Conservation (phyloP, 1,140 invertebrate genomes). For the Cydia amplana region DNA sequence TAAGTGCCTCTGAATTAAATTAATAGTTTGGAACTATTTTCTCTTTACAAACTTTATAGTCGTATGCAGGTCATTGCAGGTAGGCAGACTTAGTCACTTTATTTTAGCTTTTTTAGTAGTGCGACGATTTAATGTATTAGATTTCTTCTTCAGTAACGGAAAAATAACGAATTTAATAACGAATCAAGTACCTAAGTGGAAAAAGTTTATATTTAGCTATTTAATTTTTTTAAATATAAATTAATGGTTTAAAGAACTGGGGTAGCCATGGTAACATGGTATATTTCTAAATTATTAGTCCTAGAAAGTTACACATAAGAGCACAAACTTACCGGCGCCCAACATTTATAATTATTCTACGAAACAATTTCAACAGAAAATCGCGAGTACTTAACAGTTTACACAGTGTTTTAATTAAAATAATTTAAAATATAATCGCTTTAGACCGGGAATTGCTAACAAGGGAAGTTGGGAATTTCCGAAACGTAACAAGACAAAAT, state of each 20-base stretch:
- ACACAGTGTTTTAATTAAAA: slow-evolving; percentile 78
- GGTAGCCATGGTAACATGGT: background rate
- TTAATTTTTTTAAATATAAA: no score
- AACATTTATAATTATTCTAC: slow-evolving; percentile 40
- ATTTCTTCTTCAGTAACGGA: no score
- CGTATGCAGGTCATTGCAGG: no score
- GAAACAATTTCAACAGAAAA: slow-evolving; percentile 50
- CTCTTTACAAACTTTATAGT: no score
- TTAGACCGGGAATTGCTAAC: slow-evolving; percentile 69
- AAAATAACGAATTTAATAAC: no score
- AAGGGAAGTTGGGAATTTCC: slow-evolving; percentile 74
- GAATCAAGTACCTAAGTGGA: no score
- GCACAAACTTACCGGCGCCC: background rate
- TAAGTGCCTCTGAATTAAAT: no score
- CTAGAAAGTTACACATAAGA: background rate
- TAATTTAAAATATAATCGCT: slow-evolving; percentile 79
- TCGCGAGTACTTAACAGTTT: slow-evolving; percentile 59
- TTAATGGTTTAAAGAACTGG: background rate
- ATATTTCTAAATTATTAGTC: background rate
- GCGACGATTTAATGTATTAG: no score
- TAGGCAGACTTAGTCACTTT: no score
- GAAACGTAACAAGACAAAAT: slow-evolving; percentile 77
- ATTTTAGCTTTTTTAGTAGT: no score
- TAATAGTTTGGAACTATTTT: no score
- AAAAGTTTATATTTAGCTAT: no score